Evolutionary conservation across 2,888 invertebrate genomes (phyloP).

Genomic region (Andrena dorsata): DNA sequence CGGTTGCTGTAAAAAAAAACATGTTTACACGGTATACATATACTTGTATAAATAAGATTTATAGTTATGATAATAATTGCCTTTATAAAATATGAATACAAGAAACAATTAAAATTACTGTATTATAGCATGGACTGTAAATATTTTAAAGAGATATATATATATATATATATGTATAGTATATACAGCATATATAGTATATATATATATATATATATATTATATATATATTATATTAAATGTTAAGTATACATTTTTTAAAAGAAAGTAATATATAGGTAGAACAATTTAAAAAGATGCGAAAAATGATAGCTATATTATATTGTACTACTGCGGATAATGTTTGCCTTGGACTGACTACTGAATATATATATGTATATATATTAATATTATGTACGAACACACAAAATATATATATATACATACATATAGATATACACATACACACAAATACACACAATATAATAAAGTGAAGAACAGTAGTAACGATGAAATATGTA

Average conservation of each 20-base stretch:
- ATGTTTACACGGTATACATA: conserved; percentile 77
- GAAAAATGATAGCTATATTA: conserved; percentile 82
- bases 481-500: conserved; percentile 82
- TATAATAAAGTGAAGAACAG: conserved; percentile 74
- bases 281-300: conserved; percentile 78
- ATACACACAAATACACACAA: conserved; percentile 52
- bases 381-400: neutral
- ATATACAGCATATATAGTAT: conserved; percentile 54
- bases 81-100: conserved; percentile 83
- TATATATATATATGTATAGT: conserved; percentile 62
- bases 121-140: conserved; percentile 84
- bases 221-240: conserved; percentile 81
- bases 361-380: conserved; percentile 70
- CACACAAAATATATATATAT: neutral
- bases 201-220: conserved; percentile 69
- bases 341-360: conserved; percentile 85
- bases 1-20: conserved; percentile 78
- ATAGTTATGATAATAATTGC: conserved; percentile 84
- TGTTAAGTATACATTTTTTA: conserved; percentile 85
- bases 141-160: conserved; percentile 83
- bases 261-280: conserved; percentile 85
- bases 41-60: conserved; percentile 76
- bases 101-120: conserved; percentile 81
- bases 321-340: conserved; percentile 81
- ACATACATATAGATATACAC: conserved; percentile 6